Base-by-base conservation (phyloP, 2,888 invertebrate genomes). In the Chrysolina haemoptera region DNA sequence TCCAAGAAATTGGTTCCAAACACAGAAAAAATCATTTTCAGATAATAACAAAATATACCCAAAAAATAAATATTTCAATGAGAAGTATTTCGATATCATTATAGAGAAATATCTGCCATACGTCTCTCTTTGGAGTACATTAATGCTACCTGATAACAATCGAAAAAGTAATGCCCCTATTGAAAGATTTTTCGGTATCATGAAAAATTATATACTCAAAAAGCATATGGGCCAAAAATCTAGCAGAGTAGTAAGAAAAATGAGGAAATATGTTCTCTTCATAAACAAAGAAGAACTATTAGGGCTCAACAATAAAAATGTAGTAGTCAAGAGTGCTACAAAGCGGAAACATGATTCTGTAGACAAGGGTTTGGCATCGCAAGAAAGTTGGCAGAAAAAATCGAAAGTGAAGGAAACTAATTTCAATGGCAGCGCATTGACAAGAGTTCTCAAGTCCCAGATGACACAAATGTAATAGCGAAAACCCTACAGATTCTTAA, bases 31-130 rank as follows among this genome's bases (percentile, higher is more conserved):
- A 35, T 8, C 35, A 6, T 35, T 35, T 35, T 35, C 35, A 35
- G 35, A 35, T 35, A 35, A 8, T 35, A 8, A 8, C 4, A 35
- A 35, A 6, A 35, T 6, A 35, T 35, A 35, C 35, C 4, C 35
- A 35, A 35, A 35, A 35, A 35, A 35, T 35, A 35, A 35, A 35
- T 35, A 35, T 35, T 35, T 35, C 8, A 35, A 35, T 8, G 8
- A 35, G 3, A 11, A 16, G 11, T 53, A 16, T 53, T 53, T 4
- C 20, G 53, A 20, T 11, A 10, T 18, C 8, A 40, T 71, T 2
- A 20, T 75, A 10, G 18, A 16, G 12, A 71, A 75, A 65, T 75
- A 75, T 20, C 9, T 75, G 5, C 69, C 75, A 8, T 65, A 50
- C 50, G 68, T 41, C 43, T 55, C 66, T 10, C 18, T 75, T 18